Evolutionary conservation across 2,888 invertebrate species (phyloP).

Genomic region (Drosophila bunnanda): DNA sequence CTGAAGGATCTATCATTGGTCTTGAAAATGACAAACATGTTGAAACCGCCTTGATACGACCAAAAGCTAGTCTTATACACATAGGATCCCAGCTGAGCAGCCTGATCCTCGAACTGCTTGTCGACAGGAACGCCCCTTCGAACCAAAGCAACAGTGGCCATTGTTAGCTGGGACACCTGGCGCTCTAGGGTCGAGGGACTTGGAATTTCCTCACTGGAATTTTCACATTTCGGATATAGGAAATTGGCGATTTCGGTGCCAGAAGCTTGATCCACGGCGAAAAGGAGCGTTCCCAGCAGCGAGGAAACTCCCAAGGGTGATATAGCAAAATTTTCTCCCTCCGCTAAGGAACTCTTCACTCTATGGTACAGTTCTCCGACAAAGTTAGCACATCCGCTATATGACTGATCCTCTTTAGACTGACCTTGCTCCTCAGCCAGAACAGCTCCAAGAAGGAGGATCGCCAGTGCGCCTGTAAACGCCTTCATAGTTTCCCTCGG

Average conservation of each 20-base stretch:
- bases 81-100: neutral
- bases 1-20: neutral
- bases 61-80: neutral
- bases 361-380: neutral
- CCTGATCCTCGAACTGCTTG: neutral
- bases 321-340: neutral
- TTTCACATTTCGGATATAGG: neutral
- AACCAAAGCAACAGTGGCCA: neutral
- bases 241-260: neutral
- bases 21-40: neutral
- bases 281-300: neutral
- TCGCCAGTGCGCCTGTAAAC: neutral
- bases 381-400: neutral
- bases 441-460: neutral
- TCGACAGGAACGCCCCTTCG: neutral
- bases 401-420: neutral
- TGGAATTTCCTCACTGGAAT: neutral
- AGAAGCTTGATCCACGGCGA: neutral
- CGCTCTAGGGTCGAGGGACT: neutral
- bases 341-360: neutral
- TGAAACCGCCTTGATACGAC: neutral
- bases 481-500: neutral
- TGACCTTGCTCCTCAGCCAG: neutral
- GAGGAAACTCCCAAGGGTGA: conserved; percentile 14
- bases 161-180: neutral